Conservation (phyloP, 2,797 vertebrate species). For the Hippopotamyrus pictus region DNA sequence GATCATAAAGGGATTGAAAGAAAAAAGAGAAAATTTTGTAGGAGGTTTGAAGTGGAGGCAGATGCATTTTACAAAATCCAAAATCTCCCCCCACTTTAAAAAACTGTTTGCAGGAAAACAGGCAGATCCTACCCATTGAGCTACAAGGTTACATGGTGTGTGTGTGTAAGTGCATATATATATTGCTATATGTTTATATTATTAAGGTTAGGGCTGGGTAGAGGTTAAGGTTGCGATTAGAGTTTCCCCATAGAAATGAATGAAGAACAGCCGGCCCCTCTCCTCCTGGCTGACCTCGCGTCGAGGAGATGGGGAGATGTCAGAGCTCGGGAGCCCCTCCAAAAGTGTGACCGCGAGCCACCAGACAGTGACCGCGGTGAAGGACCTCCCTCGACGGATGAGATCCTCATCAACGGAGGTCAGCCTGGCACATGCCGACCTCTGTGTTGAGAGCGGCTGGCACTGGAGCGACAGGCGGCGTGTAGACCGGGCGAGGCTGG, state of each 20-base stretch:
- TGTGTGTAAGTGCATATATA: too few relatives aligned
- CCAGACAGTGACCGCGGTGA: neutral
- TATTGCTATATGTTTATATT: too few relatives aligned
- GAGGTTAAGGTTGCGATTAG: neutral
- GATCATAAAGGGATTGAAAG: too few relatives aligned
- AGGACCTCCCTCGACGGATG: neutral
- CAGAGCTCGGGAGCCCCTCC: neutral
- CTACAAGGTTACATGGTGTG: too few relatives aligned
- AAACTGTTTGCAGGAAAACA: too few relatives aligned
- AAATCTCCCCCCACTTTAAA: too few relatives aligned
- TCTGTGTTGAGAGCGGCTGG: neutral
- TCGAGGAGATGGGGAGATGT: neutral
- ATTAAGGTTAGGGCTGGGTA: neutral
- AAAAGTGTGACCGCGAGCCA: neutral
- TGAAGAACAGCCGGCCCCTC: neutral
- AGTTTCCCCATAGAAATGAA: too few relatives aligned
- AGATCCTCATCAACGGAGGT: neutral
- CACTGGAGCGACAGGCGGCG: neutral
- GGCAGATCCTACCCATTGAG: too few relatives aligned
- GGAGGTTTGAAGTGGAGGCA: too few relatives aligned
- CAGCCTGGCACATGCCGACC: neutral
- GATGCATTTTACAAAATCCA: too few relatives aligned
- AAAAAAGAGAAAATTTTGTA: too few relatives aligned
- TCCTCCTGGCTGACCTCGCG: neutral
- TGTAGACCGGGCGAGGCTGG: neutral